Conservation (phyloP, 2,797 vertebrate species). For the Molossus molossus region DNA sequence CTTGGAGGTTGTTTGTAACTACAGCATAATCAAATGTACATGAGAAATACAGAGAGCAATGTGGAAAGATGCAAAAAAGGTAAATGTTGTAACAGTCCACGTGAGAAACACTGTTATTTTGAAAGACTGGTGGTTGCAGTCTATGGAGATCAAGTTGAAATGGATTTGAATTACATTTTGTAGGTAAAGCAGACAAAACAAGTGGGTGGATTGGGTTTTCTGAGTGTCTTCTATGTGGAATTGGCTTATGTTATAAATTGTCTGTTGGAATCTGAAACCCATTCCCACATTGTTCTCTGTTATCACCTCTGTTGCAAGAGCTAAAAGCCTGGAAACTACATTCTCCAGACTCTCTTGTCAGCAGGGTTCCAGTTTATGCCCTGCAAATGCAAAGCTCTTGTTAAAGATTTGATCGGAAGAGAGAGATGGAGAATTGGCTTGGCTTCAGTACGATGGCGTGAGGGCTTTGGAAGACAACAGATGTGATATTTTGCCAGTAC, state of each 20-base stretch:
- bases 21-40: not conserved
- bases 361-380: not conserved
- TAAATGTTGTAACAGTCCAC: not conserved
- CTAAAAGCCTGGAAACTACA: not conserved
- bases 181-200: not conserved
- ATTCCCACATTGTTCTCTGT: not conserved
- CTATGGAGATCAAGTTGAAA: not conserved
- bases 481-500: not conserved
- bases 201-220: not conserved
- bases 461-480: not conserved
- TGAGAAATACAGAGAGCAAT: not conserved
- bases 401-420: not conserved
- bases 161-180: not conserved
- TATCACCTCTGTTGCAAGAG: not conserved
- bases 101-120: not conserved
- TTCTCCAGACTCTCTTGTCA: not conserved
- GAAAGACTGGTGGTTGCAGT: not conserved
- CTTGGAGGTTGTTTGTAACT: not conserved
- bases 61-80: not conserved
- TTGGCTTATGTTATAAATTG: not conserved
- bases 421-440: not conserved
- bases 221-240: not conserved
- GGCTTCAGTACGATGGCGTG: not conserved
- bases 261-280: not conserved
- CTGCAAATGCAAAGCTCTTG: not conserved